Base-by-base conservation (phyloP, 2,888 invertebrate species). In the Laothoe populi region DNA sequence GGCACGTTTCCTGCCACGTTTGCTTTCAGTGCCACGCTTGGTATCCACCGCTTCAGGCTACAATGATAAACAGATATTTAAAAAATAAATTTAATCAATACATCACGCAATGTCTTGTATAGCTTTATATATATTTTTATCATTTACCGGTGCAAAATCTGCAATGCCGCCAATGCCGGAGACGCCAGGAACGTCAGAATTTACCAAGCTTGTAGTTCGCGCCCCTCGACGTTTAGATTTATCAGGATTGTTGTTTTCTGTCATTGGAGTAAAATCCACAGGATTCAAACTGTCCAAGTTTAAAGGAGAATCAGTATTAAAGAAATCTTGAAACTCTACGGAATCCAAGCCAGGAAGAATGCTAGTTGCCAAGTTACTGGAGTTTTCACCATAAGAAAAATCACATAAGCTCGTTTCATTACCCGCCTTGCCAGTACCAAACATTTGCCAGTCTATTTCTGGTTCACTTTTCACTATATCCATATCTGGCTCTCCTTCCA, bases 1-100 rank as follows among this genome's bases (percentile, higher is more conserved):
- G 0, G 90, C 90, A 0, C 91, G 82, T 64, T 90, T 90, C 31
- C 90, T 77, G 4, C 90, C 90, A 8, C 89, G 86, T 67, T 87
- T 87, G 60, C 83, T 81, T 5, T 80, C 84, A 16, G 64, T 61
- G 1, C 78, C 76, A 13, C 80, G 78, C 64, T 80, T 81, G n/a
- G 61, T 67, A 8, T 53, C 60, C 19, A 16, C 23, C 1, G 26
- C 5, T 16, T 26, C 60, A 13, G 24, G 42, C 60, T 61, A 24
- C 8, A 61, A 53, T 13, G 8, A 5, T 42, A 11, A 11, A 26
- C 1, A 40, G 19, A 38, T 0, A 53, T 24, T 10, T 57, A 11
- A 42, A 23, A 1, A 23, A 48, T 5, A 21, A 24, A 19, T 38
- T 1, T 2, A 38, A 31, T 26, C n/a, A n/a, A 26, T 26, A 26